Percentiles rank a stretch among this genome's conserved stretches.
Conservation (phyloP, 2,113 vertebrate species). For the Prunella fulvescens region DNA sequence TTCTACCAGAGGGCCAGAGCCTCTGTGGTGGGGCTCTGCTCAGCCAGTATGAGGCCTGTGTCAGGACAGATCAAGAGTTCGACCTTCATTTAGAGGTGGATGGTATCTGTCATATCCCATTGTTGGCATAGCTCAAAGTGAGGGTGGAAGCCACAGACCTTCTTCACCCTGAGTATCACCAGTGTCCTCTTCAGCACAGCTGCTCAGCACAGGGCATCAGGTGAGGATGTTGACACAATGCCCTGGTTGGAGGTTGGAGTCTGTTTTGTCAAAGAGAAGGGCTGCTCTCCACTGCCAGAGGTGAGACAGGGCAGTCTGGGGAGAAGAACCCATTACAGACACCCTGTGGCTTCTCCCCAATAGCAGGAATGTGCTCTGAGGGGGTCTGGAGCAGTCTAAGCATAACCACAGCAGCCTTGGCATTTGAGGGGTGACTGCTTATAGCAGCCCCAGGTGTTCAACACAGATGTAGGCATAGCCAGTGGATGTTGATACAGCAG, state of each 20-base stretch:
- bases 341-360: not conserved
- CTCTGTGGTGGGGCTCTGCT: not conserved
- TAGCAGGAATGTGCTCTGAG: not conserved
- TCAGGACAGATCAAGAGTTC: not conserved
- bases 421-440: not conserved
- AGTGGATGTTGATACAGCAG: not conserved
- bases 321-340: not conserved
- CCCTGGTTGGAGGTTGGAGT: not conserved
- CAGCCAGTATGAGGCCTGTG: not conserved
- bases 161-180: not conserved
- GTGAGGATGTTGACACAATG: rapidly evolving
- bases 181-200: not conserved
- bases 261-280: not conserved
- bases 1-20: not conserved
- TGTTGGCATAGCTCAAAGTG: not conserved
- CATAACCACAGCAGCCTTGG: not conserved
- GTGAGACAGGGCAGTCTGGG: not conserved
- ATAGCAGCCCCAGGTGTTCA: not conserved
- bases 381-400: not conserved
- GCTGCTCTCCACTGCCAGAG: not conserved
- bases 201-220: not conserved
- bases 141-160: not conserved
- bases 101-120: not conserved
- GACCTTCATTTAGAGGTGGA: not conserved
- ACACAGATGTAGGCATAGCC: not conserved